Conservation (phyloP, 1,140 invertebrate genomes). For the Euglossa dilemma region DNA sequence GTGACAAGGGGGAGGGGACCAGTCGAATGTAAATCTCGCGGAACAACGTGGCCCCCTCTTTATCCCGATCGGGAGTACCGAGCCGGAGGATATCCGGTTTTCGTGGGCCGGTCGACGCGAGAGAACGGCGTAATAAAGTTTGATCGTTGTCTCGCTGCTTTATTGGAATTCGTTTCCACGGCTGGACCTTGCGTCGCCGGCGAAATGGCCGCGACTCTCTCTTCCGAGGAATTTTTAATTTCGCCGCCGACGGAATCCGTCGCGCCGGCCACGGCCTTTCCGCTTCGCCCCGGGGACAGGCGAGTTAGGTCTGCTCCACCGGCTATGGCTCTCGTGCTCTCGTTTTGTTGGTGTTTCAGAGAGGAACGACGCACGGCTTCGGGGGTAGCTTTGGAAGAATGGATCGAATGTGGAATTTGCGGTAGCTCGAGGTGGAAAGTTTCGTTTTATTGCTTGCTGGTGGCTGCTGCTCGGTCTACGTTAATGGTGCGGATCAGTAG, state of each 20-base stretch:
- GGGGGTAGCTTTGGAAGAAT: neutral
- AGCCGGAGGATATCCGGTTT: slow-evolving; percentile 39
- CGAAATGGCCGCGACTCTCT: neutral
- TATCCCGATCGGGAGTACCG: slow-evolving; percentile 67
- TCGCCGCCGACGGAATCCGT: neutral
- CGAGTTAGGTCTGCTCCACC: neutral
- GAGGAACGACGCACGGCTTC: neutral
- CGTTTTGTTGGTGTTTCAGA: neutral
- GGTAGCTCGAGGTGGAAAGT: too few species aligned
- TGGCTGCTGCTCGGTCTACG: too few species aligned
- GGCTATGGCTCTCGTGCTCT: neutral
- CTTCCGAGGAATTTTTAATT: slow-evolving; percentile 30
- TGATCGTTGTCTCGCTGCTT: slow-evolving; percentile 52
- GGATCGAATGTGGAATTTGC: neutral
- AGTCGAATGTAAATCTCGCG: slow-evolving; percentile 78
- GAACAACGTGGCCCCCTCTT: slow-evolving; percentile 71
- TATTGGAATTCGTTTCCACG: slow-evolving; percentile 37
- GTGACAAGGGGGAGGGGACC: neutral
- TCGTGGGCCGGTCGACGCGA: slow-evolving; percentile 17
- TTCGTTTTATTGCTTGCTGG: too few species aligned
- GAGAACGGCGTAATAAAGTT: slow-evolving; percentile 39
- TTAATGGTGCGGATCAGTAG: too few species aligned
- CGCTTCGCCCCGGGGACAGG: neutral
- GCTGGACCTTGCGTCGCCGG: neutral
- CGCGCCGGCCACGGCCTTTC: neutral